These are phyloP conservation scores for Netta rufina DNA, from an alignment of 2,797 vertebrate genomes.

Conservation along the genomic window DNA sequence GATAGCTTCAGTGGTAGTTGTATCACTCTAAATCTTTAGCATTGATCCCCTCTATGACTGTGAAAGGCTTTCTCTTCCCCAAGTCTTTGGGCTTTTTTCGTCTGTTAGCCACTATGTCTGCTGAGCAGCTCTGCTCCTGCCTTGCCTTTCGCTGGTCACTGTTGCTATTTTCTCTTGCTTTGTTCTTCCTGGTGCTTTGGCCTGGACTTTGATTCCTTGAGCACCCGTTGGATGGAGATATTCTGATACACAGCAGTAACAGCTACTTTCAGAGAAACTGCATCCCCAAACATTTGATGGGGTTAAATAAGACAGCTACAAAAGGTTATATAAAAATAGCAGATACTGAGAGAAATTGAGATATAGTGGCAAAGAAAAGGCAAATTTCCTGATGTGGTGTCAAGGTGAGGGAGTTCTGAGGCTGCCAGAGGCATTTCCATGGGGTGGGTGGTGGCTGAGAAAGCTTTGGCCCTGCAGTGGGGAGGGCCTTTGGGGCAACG, in stretches of 20 bases:
- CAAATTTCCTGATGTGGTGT: fast-evolving
- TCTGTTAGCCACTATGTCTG: background rate
- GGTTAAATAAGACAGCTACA: background rate
- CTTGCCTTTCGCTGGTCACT: fast-evolving
- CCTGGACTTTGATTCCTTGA: background rate
- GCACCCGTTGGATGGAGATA: fast-evolving
- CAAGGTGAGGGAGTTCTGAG: background rate
- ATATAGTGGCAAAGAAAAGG: background rate
- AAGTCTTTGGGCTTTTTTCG: background rate
- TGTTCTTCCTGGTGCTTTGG: background rate
- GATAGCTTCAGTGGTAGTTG: background rate
- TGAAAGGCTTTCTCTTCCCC: background rate
- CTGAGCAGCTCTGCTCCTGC: background rate
- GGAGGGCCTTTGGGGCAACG: fast-evolving
- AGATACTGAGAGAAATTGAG: background rate
- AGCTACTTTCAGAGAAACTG: background rate
- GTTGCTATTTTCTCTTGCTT: background rate
- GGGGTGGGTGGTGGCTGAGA: background rate
- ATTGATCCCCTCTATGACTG: background rate
- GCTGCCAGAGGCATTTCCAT: background rate
- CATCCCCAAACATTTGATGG: background rate
- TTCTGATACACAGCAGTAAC: background rate
- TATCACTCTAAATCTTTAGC: background rate
- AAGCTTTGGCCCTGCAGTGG: background rate
- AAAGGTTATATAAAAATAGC: conserved; percentile 35